Percentiles rank a stretch among this genome's conserved stretches.
These are phyloP conservation scores for Rhopalosiphum padi DNA, from an alignment of 1,140 invertebrate species.

Conservation along the genomic window DNA sequence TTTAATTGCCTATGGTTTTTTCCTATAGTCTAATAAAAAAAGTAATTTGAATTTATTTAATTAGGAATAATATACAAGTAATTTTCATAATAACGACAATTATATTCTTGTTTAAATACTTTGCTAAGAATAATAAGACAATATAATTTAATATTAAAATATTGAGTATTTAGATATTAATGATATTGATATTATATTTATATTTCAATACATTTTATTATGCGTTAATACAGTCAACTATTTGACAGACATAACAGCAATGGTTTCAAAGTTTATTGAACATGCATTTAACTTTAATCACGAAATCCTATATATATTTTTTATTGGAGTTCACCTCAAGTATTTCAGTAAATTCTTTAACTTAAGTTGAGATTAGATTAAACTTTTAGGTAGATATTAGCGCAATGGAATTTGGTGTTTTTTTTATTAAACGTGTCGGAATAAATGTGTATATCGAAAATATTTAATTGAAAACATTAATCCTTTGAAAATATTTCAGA, in stretches of 20 bases:
- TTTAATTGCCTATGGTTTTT: background rate
- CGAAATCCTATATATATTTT: background rate
- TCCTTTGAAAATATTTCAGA: background rate
- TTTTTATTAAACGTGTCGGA: background rate
- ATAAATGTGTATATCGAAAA: background rate
- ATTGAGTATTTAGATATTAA: background rate
- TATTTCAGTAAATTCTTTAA: constrained; percentile 29
- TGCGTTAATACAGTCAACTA: background rate
- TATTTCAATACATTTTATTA: background rate
- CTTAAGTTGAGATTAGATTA: constrained; percentile 20
- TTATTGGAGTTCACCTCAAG: background rate
- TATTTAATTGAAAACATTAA: background rate
- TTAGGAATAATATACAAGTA: background rate
- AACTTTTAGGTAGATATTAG: constrained; percentile 28
- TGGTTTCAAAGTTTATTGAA: background rate
- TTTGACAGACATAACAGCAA: background rate
- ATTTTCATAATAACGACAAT: background rate
- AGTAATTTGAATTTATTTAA: background rate
- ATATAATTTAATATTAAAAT: background rate
- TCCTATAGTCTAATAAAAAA: background rate
- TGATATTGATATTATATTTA: background rate
- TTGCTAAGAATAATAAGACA: too few relatives aligned
- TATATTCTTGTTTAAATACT: background rate
- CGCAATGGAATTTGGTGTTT: background rate
- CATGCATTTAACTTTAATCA: background rate